Evolutionary conservation across 2,797 vertebrate species (phyloP), one percentile per base, ranked within the genome.

Genomic region (Atherinosoma microstoma): DNA sequence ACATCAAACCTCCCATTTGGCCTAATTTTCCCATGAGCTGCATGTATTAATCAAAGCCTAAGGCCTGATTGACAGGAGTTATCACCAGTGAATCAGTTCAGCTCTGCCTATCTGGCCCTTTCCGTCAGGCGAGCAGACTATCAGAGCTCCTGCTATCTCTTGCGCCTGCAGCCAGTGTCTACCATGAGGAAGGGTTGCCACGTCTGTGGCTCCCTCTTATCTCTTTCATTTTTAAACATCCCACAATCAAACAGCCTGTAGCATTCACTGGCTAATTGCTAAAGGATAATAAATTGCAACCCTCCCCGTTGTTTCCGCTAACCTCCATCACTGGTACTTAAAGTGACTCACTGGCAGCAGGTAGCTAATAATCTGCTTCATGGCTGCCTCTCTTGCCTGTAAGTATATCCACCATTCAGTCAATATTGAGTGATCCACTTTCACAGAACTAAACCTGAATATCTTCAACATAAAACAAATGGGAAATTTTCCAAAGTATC

Each of bases 251-350:
- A 89, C 86, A 88, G 88, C 92, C 90, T 64, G 58, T 88, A 90
- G 92, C 90, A 83, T 88, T 91, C 92, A 73, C 77, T 78, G 78
- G 90, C 89, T 95, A 95, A 95, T 95, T 94, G 94, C 94, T 86
- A 76, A 84, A 94, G 93, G 94, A 93, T 89, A 94, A 87, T 91
- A 92, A 90, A 90, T 93, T 87, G 80, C 83, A 83, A 85, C 75
- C 67, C 54, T 73, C 72, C 59, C 76, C 76, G 40, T 73, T 72
- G 53, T 73, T 57, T 61, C 36, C 60, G 70, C 74, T 84, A 85
- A 82, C 79, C 67, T 81, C 70, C 80, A 66, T 76, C 66, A 69
- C 72, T 70, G 63, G 58, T 80, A 76, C 74, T 83, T 70, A 56
- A 47, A 61, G 76, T 78, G 75, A 67, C 73, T 89, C 75, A 61